phyloP scores from a whole-genome alignment of 2,113 vertebrate genomes.

The Xenotilapia caudafasciata region DNA sequence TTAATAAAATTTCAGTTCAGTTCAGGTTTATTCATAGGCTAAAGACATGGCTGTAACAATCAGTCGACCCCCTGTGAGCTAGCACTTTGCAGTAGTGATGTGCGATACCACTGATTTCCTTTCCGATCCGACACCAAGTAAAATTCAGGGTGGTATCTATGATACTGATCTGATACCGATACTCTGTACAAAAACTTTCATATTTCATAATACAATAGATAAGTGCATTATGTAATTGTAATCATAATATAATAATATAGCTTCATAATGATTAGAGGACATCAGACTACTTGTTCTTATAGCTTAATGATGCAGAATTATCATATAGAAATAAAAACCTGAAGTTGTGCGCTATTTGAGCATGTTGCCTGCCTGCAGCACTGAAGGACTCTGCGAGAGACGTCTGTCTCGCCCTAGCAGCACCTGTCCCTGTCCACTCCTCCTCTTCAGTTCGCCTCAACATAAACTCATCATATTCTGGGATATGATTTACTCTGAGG shows the following conservation, averaged over 20 bases:
- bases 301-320: background rate
- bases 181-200: background rate
- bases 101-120: background rate
- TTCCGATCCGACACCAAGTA: background rate
- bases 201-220: background rate
- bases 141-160: background rate
- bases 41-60: background rate
- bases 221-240: background rate
- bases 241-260: background rate
- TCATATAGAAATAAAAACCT: background rate
- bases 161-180: background rate
- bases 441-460: too few relatives aligned
- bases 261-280: background rate
- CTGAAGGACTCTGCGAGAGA: background rate
- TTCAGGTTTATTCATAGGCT: background rate
- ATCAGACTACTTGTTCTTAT: background rate
- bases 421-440: too few relatives aligned
- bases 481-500: too few relatives aligned
- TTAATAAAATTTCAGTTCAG: background rate
- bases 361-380: background rate
- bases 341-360: background rate
- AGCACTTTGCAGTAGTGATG: background rate
- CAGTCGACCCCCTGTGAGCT: background rate
- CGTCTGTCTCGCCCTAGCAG: background rate
- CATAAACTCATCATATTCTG: too few relatives aligned